Base-by-base conservation (phyloP, 2,797 vertebrate genomes). In the Acanthurus lineatus region DNA sequence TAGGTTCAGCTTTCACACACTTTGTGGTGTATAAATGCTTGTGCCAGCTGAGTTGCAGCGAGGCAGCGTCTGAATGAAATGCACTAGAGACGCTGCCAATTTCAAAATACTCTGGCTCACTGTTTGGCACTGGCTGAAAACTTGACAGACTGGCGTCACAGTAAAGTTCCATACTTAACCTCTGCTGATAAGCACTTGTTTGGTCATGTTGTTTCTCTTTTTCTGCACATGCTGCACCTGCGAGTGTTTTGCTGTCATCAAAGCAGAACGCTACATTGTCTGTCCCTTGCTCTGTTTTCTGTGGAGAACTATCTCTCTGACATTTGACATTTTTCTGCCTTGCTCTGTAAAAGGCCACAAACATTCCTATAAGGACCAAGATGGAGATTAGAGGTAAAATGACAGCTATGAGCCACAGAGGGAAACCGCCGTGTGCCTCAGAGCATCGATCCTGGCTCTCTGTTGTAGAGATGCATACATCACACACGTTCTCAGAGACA, bases 31-130 rank as follows among this genome's bases (percentile, higher is more conserved):
- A 56, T 4, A 82, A 20, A 64, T 72, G 54, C 15, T 75, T 77
- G 49, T 82, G 82, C 74, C 84, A 83, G 60, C 72, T 86, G 58
- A 86, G 82, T 42, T 85, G 83, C 49, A 86, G 59, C 1, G 88
- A 89, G 25, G 82, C 77, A 2, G 59, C 65, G 38, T 93, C 90
- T 11, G 90, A 93, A 58, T 83, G 77, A 79, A 80, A 83, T 14
- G 67, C 67, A 76, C 90, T 92, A 10, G 86, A 92, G 40, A 89
- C 80, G 77, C 92, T 94, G 62, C 90, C 81, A 8, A 93, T 85
- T 81, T 96, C 94, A 63, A 90, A 94, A 77, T 94, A 94, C 35
- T 95, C 93, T 44, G 91, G 81, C 48, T 94, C 92, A 80, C 77
- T 89, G 19, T 82, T 85, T 47, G 59, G 62, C 44, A 63, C 67